These are phyloP conservation scores for Achlya flavicornis DNA, from an alignment of 2,888 invertebrate species.

Conservation along the genomic window DNA sequence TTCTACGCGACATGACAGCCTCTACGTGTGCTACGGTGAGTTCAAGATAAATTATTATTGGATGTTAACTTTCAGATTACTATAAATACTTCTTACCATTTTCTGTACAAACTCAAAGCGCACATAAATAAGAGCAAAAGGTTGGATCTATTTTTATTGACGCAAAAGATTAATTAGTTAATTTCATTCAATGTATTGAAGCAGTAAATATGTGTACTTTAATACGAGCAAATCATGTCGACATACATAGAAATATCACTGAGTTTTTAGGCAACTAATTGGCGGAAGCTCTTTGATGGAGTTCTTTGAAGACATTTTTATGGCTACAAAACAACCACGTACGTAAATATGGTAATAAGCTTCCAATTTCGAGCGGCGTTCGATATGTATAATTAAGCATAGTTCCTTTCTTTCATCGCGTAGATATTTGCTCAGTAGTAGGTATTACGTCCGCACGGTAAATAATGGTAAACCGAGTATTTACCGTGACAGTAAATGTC, in stretches of 20 bases:
- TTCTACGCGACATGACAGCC: constrained; percentile 31
- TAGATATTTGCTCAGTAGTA: constrained; percentile 52
- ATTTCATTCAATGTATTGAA: no score
- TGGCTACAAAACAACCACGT: background rate
- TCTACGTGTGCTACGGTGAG: constrained; percentile 39
- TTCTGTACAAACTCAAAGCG: no score
- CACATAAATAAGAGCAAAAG: no score
- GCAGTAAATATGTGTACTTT: no score
- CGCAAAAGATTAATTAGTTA: no score
- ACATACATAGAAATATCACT: no score
- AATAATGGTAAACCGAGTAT: constrained; percentile 78
- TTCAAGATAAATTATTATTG: constrained; percentile 26
- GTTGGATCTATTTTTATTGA: no score
- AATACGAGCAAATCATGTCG: no score
- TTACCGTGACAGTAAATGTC: constrained; percentile 75
- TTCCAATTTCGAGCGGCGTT: background rate
- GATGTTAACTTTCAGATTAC: constrained; percentile 13
- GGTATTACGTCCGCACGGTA: constrained; percentile 69
- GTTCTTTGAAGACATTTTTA: background rate
- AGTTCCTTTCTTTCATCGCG: constrained; percentile 40
- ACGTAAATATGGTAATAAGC: background rate
- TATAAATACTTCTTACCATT: background rate
- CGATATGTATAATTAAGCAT: constrained; percentile 1
- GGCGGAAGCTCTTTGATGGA: no score
- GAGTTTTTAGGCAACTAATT: no score